Percentiles rank a stretch among this genome's conserved stretches.
These are phyloP conservation scores for Rhynchopsitta pachyrhyncha DNA, from an alignment of 2,113 vertebrate genomes.

Conservation along the genomic window DNA sequence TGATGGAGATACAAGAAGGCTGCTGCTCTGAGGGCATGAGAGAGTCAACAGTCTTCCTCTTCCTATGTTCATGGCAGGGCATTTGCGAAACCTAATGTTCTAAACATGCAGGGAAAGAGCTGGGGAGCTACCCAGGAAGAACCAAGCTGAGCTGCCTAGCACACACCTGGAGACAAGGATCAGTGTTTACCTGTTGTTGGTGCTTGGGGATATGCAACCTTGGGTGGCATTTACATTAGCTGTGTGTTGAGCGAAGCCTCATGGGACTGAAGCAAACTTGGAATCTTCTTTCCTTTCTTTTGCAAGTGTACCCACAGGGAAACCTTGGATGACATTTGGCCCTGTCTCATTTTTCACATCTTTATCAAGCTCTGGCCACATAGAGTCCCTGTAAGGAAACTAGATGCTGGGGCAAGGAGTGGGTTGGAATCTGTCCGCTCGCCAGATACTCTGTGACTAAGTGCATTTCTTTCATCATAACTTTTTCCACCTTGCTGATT, in stretches of 20 bases:
- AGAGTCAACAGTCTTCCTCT: neutral
- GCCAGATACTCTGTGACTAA: constrained; percentile 6
- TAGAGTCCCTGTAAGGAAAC: neutral
- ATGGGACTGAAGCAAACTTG: rapidly evolving
- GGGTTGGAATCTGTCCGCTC: neutral
- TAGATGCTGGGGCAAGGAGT: neutral
- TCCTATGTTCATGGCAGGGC: neutral
- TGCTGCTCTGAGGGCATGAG: neutral
- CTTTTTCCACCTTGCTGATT: constrained; percentile 23
- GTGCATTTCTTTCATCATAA: constrained; percentile 31
- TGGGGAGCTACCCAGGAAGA: neutral
- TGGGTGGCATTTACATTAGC: neutral
- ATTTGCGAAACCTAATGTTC: neutral
- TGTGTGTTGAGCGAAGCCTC: neutral
- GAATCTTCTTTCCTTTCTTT: neutral
- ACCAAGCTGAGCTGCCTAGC: neutral
- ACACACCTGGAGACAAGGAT: neutral
- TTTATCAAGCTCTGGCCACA: neutral
- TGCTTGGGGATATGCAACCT: neutral
- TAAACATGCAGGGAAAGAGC: neutral
- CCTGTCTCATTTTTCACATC: neutral
- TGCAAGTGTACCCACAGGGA: neutral
- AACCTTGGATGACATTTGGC: neutral
- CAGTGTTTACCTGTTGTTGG: neutral
- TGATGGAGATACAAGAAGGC: neutral